These are phyloP conservation scores for Lampris incognitus DNA, from an alignment of 2,113 vertebrate genomes.

Conservation along the genomic window DNA sequence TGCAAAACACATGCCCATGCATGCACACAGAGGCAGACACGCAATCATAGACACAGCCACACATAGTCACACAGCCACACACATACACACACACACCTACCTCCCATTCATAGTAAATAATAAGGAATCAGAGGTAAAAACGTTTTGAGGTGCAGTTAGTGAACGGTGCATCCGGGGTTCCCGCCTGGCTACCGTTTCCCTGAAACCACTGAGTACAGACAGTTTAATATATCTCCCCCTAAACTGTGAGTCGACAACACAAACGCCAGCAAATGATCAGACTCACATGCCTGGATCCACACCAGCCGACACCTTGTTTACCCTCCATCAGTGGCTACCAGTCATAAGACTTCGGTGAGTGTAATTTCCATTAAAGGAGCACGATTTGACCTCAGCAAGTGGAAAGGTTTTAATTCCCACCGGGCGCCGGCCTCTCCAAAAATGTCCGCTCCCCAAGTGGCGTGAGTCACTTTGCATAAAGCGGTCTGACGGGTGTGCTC, in stretches of 20 bases:
- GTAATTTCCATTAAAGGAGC: conserved; percentile 22
- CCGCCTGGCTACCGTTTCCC: conserved; percentile 33
- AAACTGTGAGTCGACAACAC: conserved; percentile 54
- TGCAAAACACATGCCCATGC: neutral
- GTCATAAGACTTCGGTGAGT: neutral
- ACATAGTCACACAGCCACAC: conserved; percentile 12
- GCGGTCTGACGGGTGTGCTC: conserved; percentile 45
- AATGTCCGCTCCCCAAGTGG: conserved; percentile 42
- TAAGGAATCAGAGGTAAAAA: conserved; percentile 46
- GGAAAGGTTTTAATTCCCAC: conserved; percentile 47
- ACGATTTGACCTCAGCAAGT: conserved; percentile 1
- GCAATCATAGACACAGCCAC: neutral
- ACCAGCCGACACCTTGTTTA: conserved; percentile 17
- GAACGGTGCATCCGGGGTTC: conserved; percentile 42
- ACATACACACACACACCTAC: neutral
- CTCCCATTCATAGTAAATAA: conserved; percentile 63
- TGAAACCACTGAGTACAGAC: conserved; percentile 58
- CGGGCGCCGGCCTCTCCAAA: conserved; percentile 65
- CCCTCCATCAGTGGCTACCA: conserved; percentile 3
- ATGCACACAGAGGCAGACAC: neutral
- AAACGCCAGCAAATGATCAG: conserved; percentile 55
- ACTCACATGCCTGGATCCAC: neutral
- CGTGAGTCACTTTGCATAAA: conserved; percentile 44
- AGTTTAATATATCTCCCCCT: conserved; percentile 35
- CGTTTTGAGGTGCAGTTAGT: conserved; percentile 47